Base-by-base conservation (phyloP, 1,140 invertebrate genomes). In the Pseudomyrmex flavicornis region DNA sequence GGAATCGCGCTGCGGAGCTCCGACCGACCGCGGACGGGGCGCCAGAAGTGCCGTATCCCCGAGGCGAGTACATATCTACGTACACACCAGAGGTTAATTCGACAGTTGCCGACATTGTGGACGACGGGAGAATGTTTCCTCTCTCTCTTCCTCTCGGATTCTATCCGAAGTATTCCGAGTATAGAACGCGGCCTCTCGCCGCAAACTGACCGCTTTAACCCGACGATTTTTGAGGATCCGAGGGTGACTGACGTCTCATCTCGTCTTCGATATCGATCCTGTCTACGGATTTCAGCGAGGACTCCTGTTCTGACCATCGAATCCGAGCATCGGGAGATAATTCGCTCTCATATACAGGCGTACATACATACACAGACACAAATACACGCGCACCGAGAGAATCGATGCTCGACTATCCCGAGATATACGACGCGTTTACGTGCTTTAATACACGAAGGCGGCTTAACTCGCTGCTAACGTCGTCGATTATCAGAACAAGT, bases 121-220 rank as follows among this genome's bases (percentile, higher is more conserved):
- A 89, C 75, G 88, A 84, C 87, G 76, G 88, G 88, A 89, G 88
- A 88, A 87, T 89, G 80, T 75, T 80, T 66, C 59, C 66, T 69
- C 61, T 35, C 35, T 35, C 35, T 35, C 35, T 35, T 5, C 5
- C 0, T 35, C 35, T 35, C 35, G 86, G 66, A 85, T 85, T 89
- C 87, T 88, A 80, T 85, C 86, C 79, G 56, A 88, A 76, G 87
- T 87, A 77, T 88, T 88, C 61, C 77, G 68, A 74, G 56, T 70
- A 83, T 83, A 85, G 83, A 56, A 2, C 48, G 20, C 48, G 17
- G 17, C 12, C n/a, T 2, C 17, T 1, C 12, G 20, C 74, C 82
- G 73, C 82, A 83, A 83, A 75, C 82, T 75, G 74, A 83, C 82
- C 63, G 50, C 74, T 58, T 35, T 35, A 35, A 68, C 48, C 61